Conservation (phyloP, 2,797 vertebrate species). For the Hippocampus kuda region DNA sequence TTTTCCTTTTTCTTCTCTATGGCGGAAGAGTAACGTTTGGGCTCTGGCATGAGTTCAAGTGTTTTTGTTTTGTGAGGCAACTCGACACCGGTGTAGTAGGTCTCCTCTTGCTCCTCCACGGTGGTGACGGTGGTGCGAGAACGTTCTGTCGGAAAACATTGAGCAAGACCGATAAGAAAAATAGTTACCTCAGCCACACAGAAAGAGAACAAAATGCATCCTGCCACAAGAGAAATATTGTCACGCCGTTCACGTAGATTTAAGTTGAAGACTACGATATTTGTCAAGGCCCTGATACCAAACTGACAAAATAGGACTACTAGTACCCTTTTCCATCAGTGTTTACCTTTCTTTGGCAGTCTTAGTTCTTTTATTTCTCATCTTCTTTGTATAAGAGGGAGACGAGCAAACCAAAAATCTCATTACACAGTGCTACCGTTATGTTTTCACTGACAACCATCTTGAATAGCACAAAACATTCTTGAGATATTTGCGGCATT, state of each 20-base stretch:
- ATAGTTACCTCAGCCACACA: background rate
- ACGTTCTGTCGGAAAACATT: constrained; percentile 74
- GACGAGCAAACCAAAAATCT: too few relatives aligned
- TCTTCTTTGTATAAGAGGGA: too few relatives aligned
- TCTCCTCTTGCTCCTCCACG: constrained; percentile 76
- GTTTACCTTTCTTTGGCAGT: too few relatives aligned
- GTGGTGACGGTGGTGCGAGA: constrained; percentile 79
- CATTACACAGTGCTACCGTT: too few relatives aligned
- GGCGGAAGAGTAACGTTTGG: constrained; percentile 72
- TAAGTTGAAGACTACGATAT: background rate
- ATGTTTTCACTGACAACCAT: too few relatives aligned
- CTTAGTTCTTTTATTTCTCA: too few relatives aligned
- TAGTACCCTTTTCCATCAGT: background rate
- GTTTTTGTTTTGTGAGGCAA: constrained; percentile 77
- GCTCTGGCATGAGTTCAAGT: constrained; percentile 87
- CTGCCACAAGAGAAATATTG: background rate
- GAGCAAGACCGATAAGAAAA: background rate
- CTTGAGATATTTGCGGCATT: too few relatives aligned
- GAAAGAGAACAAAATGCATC: background rate
- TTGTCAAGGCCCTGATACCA: background rate
- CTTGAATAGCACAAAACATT: too few relatives aligned
- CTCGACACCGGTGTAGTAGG: constrained; percentile 73
- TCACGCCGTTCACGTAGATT: background rate
- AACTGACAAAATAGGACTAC: background rate
- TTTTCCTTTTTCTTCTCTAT: constrained; percentile 73